Conservation (phyloP, 2,113 vertebrate genomes). For the Hystrix cristata region DNA sequence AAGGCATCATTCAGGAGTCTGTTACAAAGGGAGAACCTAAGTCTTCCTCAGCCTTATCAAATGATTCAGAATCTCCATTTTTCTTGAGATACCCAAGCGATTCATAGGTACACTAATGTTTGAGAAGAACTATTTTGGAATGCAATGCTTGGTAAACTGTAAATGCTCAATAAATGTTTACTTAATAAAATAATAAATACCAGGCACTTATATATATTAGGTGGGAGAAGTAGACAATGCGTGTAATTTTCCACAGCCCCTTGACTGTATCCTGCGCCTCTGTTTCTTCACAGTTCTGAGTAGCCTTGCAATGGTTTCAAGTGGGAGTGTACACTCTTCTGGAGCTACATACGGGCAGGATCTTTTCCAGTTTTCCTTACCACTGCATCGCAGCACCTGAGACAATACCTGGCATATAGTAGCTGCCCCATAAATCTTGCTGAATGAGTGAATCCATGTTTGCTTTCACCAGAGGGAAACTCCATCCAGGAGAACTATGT, state of each 20-base stretch:
- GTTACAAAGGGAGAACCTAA: background rate
- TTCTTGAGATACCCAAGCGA: background rate
- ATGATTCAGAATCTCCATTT: background rate
- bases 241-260: background rate
- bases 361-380: background rate
- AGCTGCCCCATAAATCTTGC: background rate
- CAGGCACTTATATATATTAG: background rate
- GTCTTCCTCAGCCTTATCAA: too few species aligned
- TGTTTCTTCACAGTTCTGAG: background rate
- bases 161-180: background rate
- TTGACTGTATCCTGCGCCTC: background rate
- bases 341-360: background rate
- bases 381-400: background rate
- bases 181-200: background rate
- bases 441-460: background rate
- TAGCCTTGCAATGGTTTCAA: background rate
- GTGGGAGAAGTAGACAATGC: background rate
- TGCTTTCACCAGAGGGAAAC: background rate
- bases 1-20: background rate
- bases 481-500: background rate
- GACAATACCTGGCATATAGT: background rate
- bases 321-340: background rate
- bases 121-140: background rate
- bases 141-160: background rate
- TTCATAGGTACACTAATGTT: background rate